Percentiles rank a stretch among this genome's conserved stretches.
Conservation (phyloP, 2,797 vertebrate species). For the Alosa sapidissima region DNA sequence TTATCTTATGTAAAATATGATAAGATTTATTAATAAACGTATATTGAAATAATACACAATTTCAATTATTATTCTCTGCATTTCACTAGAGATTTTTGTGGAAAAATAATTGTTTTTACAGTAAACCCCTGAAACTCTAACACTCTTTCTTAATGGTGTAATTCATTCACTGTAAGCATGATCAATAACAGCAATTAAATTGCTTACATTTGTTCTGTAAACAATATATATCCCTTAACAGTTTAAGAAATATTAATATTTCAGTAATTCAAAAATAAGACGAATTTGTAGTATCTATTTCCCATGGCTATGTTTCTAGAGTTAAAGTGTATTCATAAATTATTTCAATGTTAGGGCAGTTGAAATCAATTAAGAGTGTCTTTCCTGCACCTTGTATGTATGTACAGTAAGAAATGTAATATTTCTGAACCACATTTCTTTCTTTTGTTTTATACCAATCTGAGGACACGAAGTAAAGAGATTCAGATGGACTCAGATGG, state of each 20-base stretch:
- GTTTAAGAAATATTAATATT: slow-evolving; percentile 48
- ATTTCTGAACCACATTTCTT: slow-evolving; percentile 38
- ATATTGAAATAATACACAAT: background rate
- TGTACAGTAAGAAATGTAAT: background rate
- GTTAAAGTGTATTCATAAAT: slow-evolving; percentile 40
- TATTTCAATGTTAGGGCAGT: slow-evolving; percentile 29
- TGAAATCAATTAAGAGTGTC: slow-evolving; percentile 52
- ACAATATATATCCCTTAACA: slow-evolving; percentile 47
- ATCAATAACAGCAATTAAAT: slow-evolving; percentile 58
- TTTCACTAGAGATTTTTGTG: background rate
- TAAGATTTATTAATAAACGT: background rate
- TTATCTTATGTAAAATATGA: background rate
- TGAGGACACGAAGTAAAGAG: background rate
- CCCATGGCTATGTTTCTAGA: slow-evolving; percentile 28
- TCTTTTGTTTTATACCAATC: slow-evolving; percentile 28
- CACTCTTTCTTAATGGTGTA: background rate
- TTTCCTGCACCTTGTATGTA: slow-evolving; percentile 25
- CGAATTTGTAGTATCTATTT: slow-evolving; percentile 43
- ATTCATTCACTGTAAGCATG: slow-evolving; percentile 50
- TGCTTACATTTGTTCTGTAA: slow-evolving; percentile 57
- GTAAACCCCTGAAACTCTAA: background rate
- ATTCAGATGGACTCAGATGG: slow-evolving; percentile 39
- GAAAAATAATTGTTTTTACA: background rate
- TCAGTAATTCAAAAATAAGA: slow-evolving; percentile 52
- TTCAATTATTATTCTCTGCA: background rate